Evolutionary conservation across 1,140 invertebrate species (phyloP).

Genomic region (Glossosoma conforme): DNA sequence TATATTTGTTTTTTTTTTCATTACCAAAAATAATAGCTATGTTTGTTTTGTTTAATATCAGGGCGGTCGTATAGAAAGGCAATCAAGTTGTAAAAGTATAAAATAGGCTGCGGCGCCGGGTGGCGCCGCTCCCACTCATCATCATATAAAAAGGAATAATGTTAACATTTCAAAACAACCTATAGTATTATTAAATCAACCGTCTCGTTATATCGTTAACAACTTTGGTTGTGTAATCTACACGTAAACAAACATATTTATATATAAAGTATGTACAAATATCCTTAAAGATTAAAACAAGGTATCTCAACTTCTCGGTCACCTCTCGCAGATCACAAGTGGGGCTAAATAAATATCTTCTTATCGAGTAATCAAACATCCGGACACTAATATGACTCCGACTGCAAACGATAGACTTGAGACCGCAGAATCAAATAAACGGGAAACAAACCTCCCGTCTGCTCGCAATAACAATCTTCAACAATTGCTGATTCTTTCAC

Average conservation of each 20-base stretch:
- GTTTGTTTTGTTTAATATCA: slow-evolving; percentile 30
- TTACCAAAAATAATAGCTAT: slow-evolving; percentile 32
- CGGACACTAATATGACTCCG: neutral
- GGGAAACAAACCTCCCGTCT: no score
- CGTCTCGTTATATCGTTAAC: slow-evolving; percentile 29
- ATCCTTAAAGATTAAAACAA: slow-evolving; percentile 26
- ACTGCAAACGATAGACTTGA: neutral
- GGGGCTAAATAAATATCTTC: slow-evolving; percentile 27
- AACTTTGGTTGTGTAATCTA: slow-evolving; percentile 32
- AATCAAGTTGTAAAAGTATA: slow-evolving; percentile 32
- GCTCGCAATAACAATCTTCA: no score
- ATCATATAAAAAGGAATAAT: slow-evolving; percentile 32
- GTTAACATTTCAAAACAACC: slow-evolving; percentile 33
- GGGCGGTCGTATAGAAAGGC: slow-evolving; percentile 32
- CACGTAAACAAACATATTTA: slow-evolving; percentile 31
- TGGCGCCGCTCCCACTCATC: slow-evolving; percentile 34
- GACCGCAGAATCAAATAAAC: no score
- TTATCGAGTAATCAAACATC: slow-evolving; percentile 1
- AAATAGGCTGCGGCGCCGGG: slow-evolving; percentile 25
- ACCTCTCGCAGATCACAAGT: slow-evolving; percentile 26
- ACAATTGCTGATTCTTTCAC: no score
- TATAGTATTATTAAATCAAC: slow-evolving; percentile 33
- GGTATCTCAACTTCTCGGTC: slow-evolving; percentile 19
- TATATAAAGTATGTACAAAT: slow-evolving; percentile 28
- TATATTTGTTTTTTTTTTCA: slow-evolving; percentile 29